Conservation (phyloP, 2,888 invertebrate genomes). For the Andrena bucephala region DNA sequence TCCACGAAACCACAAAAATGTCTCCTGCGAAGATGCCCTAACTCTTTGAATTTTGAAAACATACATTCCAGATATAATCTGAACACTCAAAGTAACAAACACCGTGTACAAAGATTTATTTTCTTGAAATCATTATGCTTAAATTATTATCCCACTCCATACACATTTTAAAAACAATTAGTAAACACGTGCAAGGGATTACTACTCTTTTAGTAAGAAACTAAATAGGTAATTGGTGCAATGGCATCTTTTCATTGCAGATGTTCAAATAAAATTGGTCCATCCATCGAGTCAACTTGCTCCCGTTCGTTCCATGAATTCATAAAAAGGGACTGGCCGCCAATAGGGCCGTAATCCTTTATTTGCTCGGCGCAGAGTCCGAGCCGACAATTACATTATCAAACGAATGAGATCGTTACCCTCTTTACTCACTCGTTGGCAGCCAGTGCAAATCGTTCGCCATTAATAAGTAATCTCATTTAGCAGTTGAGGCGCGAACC, state of each 20-base stretch:
- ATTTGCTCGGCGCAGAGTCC: slow-evolving; percentile 18
- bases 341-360: slow-evolving; percentile 19
- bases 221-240: too few species aligned
- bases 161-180: too few species aligned
- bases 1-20: too few species aligned
- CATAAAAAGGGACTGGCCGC: background rate
- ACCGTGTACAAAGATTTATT: too few species aligned
- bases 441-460: slow-evolving; percentile 43
- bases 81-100: too few species aligned
- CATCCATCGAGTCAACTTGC: background rate
- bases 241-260: background rate
- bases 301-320: slow-evolving; percentile 1
- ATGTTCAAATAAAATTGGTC: background rate
- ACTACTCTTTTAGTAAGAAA: too few species aligned
- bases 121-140: too few species aligned
- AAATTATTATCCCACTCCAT: too few species aligned
- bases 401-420: slow-evolving; percentile 50
- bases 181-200: too few species aligned
- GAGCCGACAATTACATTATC: slow-evolving; percentile 55
- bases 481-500: slow-evolving; percentile 32
- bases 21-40: too few species aligned
- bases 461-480: slow-evolving; percentile 68
- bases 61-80: too few species aligned
- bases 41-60: too few species aligned
- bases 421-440: slow-evolving; percentile 23